A percentile compares a stretch with the other conserved stretches of the same genome.
These are phyloP conservation scores for Dasyornis broadbenti DNA, from an alignment of 2,113 vertebrate genomes.

Conservation along the genomic window DNA sequence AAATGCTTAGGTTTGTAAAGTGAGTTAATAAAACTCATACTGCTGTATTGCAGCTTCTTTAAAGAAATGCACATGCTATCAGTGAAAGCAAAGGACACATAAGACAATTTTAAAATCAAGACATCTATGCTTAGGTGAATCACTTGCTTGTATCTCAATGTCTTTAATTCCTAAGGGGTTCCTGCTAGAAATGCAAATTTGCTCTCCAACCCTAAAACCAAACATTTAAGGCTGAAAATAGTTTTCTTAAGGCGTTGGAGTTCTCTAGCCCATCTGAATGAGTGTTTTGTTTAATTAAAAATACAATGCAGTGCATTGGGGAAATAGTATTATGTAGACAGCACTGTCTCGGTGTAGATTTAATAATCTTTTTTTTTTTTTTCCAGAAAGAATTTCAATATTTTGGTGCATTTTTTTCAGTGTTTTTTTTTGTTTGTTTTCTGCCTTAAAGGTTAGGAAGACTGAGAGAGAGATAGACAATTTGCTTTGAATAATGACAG, in stretches of 20 bases:
- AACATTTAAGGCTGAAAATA: neutral
- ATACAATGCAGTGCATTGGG: neutral
- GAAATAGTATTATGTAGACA: neutral
- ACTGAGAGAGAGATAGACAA: neutral
- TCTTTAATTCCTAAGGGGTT: neutral
- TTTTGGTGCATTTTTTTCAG: neutral
- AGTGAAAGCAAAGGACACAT: slow-evolving; percentile 20
- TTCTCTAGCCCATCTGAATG: neutral
- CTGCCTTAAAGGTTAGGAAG: neutral
- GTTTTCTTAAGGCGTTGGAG: neutral
- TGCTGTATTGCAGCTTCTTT: neutral
- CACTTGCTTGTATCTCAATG: neutral
- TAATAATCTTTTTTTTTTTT: neutral
- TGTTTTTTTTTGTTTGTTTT: neutral
- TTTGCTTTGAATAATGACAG: neutral
- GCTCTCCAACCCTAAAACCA: neutral
- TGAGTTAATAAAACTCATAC: neutral
- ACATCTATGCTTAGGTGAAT: neutral
- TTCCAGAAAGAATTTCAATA: neutral
- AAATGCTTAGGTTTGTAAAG: neutral
- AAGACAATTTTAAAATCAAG: slow-evolving; percentile 32
- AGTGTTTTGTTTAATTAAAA: neutral
- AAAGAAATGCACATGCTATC: neutral
- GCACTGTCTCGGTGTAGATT: neutral
- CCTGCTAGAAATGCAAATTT: neutral